These are phyloP conservation scores for Xenentodon cancila DNA, from an alignment of 2,797 vertebrate genomes.

Conservation along the genomic window DNA sequence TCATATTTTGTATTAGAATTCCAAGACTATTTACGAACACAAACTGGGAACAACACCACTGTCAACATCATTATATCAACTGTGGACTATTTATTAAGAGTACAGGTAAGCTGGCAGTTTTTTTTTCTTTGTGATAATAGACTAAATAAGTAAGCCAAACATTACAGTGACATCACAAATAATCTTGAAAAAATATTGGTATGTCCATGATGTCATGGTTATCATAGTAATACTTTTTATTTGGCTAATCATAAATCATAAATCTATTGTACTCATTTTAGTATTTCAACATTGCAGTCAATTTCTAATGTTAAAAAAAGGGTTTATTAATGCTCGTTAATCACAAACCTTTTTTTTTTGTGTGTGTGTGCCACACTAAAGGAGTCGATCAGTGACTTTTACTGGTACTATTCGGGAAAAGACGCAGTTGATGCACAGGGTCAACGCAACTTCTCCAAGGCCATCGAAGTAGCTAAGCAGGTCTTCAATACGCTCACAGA, in stretches of 20 bases:
- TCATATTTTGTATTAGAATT: conserved; percentile 82
- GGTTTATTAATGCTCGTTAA: not conserved
- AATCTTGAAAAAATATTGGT: not conserved
- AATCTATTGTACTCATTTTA: too few relatives aligned
- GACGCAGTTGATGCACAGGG: conserved; percentile 92
- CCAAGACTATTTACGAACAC: conserved; percentile 95
- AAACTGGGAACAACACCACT: conserved; percentile 96
- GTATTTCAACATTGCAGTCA: too few relatives aligned
- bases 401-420: conserved; percentile 97
- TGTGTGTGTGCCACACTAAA: conserved; percentile 56
- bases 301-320: too few relatives aligned
- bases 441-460: conserved; percentile 93
- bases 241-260: not conserved
- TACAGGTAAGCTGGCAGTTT: conserved; percentile 84
- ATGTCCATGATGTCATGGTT: too few relatives aligned
- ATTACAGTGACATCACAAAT: not conserved
- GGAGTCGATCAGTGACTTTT: conserved; percentile 98
- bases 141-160: not conserved
- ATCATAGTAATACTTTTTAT: too few relatives aligned
- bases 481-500: conserved; percentile 97
- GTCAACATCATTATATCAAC: conserved; percentile 97
- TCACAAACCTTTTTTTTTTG: not conserved
- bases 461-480: conserved; percentile 94
- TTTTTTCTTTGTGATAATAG: not conserved
- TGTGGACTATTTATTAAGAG: conserved; percentile 94